These are phyloP conservation scores for Troglohyphantes excavatus DNA, from an alignment of 2,888 invertebrate species.

Conservation along the genomic window DNA sequence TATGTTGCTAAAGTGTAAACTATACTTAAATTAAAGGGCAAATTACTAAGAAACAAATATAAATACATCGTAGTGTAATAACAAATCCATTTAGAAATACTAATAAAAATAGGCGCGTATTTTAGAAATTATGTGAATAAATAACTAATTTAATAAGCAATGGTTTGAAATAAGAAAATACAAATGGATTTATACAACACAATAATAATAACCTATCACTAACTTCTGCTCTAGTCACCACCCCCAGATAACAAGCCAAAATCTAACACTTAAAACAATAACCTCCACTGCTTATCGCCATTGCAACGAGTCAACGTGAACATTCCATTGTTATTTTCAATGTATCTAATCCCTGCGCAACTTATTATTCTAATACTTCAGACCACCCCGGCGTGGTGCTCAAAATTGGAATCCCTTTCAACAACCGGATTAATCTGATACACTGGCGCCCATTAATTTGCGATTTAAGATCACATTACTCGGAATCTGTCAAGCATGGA, in stretches of 20 bases:
- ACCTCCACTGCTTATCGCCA: not conserved
- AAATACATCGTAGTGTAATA: no score
- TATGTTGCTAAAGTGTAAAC: no score
- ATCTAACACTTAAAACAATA: not conserved
- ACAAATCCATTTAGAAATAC: no score
- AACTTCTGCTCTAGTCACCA: no score
- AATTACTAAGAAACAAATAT: no score
- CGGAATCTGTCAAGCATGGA: conserved; percentile 60
- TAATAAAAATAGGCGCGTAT: no score
- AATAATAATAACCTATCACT: no score
- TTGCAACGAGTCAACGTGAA: not conserved
- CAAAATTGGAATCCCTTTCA: conserved; percentile 55
- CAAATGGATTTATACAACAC: no score
- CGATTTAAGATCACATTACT: conserved; percentile 72
- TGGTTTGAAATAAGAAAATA: no score
- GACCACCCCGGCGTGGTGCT: not conserved
- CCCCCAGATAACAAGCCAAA: not conserved
- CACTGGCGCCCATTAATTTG: conserved; percentile 66
- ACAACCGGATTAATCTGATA: conserved; percentile 72
- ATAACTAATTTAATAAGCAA: no score
- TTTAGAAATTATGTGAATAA: no score
- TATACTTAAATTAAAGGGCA: no score
- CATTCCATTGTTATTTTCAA: not conserved
- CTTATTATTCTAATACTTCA: conserved; percentile 45
- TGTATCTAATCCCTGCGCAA: conserved; percentile 11